Base-by-base conservation (phyloP, 2,888 invertebrate genomes). In the Sminthurides aquaticus region DNA sequence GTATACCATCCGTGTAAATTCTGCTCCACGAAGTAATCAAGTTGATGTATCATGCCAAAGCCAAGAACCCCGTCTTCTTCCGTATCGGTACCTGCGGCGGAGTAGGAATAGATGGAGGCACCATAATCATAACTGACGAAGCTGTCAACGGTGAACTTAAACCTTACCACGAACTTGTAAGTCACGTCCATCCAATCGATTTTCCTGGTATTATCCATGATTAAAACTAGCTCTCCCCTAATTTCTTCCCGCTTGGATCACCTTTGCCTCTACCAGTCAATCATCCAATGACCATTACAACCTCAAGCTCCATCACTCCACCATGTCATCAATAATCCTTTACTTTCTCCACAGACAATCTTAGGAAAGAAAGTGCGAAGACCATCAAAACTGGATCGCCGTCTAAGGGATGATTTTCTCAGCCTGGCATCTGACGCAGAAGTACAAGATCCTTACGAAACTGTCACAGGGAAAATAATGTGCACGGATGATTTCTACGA, bases 401-500 rank as follows among this genome's bases (percentile, higher is more conserved):
- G 87, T 64, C 79, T 98, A 73, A 86, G 86, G 20, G 83, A 87
- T 43, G 93, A 95, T 76, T 79, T 99, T 60, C 86, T 87, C 76
- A 84, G 84, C 0, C 80, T 93, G 66, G 84, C 88, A 0, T n/a
- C n/a, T n/a, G n/a, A n/a, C n/a, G 85, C 87, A 75, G 82, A 83
- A 2, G 71, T 71, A 18, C 87, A 89, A 75, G 90, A 91, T 77
- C 91, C 90, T 0, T 93, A 91, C 78, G 89, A 91, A 62, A 91
- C 91, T 0, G 85, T 92, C 49, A 84, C 85, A 59, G 99, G 98
- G 57, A 92, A 89, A 78, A 99, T 98, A 0, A 87, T 97, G 86
- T 96, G 97, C 80, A 91, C 97, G 11, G 89, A 92, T 77, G 98
- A 98, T 79, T 99, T 99, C 79, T 99, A 98, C 79, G 98, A 99